A percentile compares a stretch with the other conserved stretches of the same genome.
Conservation (phyloP, 2,113 vertebrate genomes). For the Pluvianellus socialis region DNA sequence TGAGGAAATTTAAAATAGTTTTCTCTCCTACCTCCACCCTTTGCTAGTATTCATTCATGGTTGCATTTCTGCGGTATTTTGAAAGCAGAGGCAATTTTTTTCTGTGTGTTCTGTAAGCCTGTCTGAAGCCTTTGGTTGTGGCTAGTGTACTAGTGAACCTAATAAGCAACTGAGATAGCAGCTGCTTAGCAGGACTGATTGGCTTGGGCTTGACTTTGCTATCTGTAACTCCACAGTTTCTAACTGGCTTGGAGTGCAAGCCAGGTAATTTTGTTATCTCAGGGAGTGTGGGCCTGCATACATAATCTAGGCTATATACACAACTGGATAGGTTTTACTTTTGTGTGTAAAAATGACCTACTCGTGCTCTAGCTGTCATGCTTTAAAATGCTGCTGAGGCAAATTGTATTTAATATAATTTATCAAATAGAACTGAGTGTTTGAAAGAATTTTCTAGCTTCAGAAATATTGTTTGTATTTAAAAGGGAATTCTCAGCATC, state of each 20-base stretch:
- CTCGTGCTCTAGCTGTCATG: not conserved
- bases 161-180: constrained; percentile 48
- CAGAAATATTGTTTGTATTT: not conserved
- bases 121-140: not conserved
- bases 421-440: not conserved
- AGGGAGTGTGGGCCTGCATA: not conserved
- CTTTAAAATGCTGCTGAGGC: not conserved
- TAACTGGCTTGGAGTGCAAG: constrained; percentile 22
- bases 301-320: not conserved
- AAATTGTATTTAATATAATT: not conserved
- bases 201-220: not conserved
- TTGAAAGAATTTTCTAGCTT: not conserved
- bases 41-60: not conserved
- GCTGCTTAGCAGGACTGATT: constrained; percentile 43
- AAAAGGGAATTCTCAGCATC: not conserved
- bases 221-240: not conserved
- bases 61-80: not conserved
- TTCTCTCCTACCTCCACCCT: not conserved
- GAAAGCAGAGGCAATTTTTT: not conserved
- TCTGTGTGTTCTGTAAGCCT: not conserved
- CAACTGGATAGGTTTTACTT: not conserved
- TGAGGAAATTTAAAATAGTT: not conserved
- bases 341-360: not conserved
- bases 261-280: not conserved
- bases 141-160: not conserved